Evolutionary conservation across 2,113 vertebrate genomes (phyloP), one percentile per base, ranked within the genome.

Genomic region (Planiliza haematocheilus): DNA sequence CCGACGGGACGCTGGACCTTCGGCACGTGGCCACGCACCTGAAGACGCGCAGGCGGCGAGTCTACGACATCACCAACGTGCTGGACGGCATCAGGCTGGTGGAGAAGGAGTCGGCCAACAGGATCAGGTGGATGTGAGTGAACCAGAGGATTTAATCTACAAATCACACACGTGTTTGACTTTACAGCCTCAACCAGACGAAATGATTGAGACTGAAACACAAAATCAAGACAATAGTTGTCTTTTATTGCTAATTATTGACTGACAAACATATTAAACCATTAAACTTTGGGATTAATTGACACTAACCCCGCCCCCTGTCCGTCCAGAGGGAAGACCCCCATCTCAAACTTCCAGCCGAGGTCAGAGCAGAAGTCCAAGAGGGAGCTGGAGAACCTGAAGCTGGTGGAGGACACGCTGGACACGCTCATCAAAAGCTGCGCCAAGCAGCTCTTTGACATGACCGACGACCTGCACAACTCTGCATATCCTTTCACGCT

Each of bases 51-150:
- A 95, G 95, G 58, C 90, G 95, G 34, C 91, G 96, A n/a, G 93
- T 99, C 0, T 96, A 96, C 10, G 96, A 98, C 88, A 95, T 98
- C 91, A 96, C 95, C 85, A 95, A 94, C 2, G 94, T 98, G 34
- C 85, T 98, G 52, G 91, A 94, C 34, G 96, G 96, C 30, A 95
- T 98, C 46, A 77, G 80, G 10, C 93, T 98, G 8, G 88, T 98
- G 42, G 79, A 93, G 77, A 96, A 95, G 71, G 92, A 93, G 61
- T 96, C 95, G 1, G 92, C 94, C 89, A 96, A 94, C 76, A 91
- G 88, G 63, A 92, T 97, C 77, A 93, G 95, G 66, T 98, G 97
- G 97, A 93, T 94, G 97, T 99, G 92, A 97, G 97, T 77, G 4
- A 60, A 13, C 7, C 3, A 0, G 13, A 36, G 2, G 8, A 18